Evolutionary conservation across 2,113 vertebrate genomes (phyloP), one percentile per base, ranked within the genome.

Genomic region (Ammodytes marinus): DNA sequence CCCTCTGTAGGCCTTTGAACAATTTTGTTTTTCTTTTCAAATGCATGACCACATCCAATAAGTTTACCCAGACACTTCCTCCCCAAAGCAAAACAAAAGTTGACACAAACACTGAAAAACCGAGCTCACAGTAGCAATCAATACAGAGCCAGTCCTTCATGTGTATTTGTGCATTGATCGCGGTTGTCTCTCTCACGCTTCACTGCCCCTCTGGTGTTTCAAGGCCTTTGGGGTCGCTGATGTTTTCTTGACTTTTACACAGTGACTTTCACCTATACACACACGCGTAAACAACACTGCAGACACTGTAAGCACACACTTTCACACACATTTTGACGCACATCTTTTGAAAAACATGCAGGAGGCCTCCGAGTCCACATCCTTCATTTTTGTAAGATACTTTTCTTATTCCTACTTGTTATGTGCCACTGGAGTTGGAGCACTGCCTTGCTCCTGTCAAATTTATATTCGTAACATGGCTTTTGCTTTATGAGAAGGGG

Each of bases 131-230:
- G 46, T 5, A 19, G 11, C 14, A 39, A 87, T 90, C 74, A 59
- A 91, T 85, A 68, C 14, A 17, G 17, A 73, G 12, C 49, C 50
- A 35, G 37, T 68, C 50, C 72, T 74, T 78, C 50, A 63, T 55
- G 65, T 86, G 67, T 69, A 58, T 80, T 64, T 42, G 72, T 65
- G 57, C 80, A 88, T 90, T 69, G 88, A 94, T 93, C 27, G 10
- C 40, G 12, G 37, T 27, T 40, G 53, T 69, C 50, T 83, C 72
- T 80, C 82, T 88, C 74, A 77, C 11, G 52, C 79, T 88, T 83
- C 47, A 58, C 58, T 84, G 49, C 59, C 52, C 70, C 71, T 83
- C 19, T 76, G 71, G 79, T 53, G 71, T 82, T 75, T 79, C 14
- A 74, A 76, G 81, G 83, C 67, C 83, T 64, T 43, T 53, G 58